Base-by-base conservation (phyloP, 1,140 invertebrate genomes). In the Neocloeon triangulifer region DNA sequence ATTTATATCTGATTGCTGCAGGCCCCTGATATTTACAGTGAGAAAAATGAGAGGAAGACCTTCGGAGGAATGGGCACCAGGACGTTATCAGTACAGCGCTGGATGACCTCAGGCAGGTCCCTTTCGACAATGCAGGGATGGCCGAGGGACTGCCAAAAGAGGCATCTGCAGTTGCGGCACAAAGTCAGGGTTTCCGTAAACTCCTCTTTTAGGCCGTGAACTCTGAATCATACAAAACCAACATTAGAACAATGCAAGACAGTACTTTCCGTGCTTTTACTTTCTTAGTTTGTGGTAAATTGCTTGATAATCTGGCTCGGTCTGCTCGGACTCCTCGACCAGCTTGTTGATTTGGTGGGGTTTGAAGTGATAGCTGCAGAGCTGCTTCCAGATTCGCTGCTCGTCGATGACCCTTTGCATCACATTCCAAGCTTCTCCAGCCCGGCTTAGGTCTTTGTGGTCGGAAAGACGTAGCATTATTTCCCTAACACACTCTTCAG, bases 111-210 rank as follows among this genome's bases (percentile, higher is more conserved):
- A 45, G 73, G 68, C 22, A 80, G 49, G 49, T 76, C 73, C 45
- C 73, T 71, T 47, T 82, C 76, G 3, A 75, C 74, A 38, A 86
- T 78, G 49, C 82, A 89, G 0, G 82, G 82, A 52, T 89, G 84
- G 0, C 84, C 84, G 26, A 80, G 63, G 2, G 77, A 81, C 42
- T 88, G 73, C 92, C 92, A 98, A 51, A 95, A 96, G 20, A 98
- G 64, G 49, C 85, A 91, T 43, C 88, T 75, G 53, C 92, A 97
- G 50, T 89, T 81, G 37, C 80, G 70, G 53, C 92, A 97, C 25
- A 96, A 58, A 26, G 86, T 82, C 37, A 97, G 63, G 50, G 85
- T 85, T 55, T 97, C 91, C 2, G 89, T 84, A 54, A 84, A 97
- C 38, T 91, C 80, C 57, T 95, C 88, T 37, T 76, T 70, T 13